Percentiles rank a stretch among this genome's conserved stretches.
These are phyloP conservation scores for Cataglyphis altisquamis DNA, from an alignment of 2,888 invertebrate genomes.

Conservation along the genomic window DNA sequence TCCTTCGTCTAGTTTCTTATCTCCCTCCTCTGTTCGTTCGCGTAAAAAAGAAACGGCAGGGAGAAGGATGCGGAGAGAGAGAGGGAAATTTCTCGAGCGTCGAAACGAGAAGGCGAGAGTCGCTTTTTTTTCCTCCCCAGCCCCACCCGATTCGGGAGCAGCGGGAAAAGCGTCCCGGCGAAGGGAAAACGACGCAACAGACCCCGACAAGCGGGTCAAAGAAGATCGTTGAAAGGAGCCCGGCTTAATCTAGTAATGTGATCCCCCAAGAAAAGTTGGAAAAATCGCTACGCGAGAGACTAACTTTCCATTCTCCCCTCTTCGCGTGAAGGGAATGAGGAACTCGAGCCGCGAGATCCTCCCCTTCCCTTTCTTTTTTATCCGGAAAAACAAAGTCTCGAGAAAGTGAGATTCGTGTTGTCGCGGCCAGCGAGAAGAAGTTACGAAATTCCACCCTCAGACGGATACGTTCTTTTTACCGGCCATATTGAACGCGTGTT, in stretches of 20 bases:
- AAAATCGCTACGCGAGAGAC: constrained; percentile 60
- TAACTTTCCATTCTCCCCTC: constrained; percentile 51
- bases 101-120: constrained; percentile 45
- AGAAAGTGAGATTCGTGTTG: constrained; percentile 39
- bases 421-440: constrained; percentile 69
- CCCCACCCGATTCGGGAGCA: constrained; percentile 16
- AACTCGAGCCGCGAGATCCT: constrained; percentile 23
- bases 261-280: constrained; percentile 64
- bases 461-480: constrained; percentile 59
- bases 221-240: constrained; percentile 76
- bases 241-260: constrained; percentile 71
- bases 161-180: constrained; percentile 41
- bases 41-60: constrained; percentile 34
- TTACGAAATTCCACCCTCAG: constrained; percentile 75
- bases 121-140: constrained; percentile 18
- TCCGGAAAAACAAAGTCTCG: constrained; percentile 61
- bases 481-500: constrained; percentile 41
- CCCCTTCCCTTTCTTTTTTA: neutral
- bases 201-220: constrained; percentile 68
- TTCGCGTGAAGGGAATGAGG: constrained; percentile 26
- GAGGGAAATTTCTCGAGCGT: constrained; percentile 9
- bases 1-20: constrained; percentile 46
- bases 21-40: constrained; percentile 4
- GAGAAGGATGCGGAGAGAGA: constrained; percentile 30
- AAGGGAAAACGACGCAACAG: constrained; percentile 48